Conservation (phyloP, 2,888 invertebrate genomes). For the Caenorhabditis plicata region DNA sequence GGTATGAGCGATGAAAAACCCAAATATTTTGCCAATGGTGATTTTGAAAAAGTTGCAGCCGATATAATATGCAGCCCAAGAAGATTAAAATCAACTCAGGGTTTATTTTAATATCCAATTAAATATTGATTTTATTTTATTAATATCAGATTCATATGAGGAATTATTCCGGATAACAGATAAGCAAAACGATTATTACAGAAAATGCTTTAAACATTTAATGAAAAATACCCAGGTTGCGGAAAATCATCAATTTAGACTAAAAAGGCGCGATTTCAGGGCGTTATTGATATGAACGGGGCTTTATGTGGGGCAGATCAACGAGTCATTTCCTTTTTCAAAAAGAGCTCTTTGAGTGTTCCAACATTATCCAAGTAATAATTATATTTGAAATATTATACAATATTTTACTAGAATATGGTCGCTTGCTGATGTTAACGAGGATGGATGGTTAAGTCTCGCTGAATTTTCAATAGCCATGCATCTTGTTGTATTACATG, state of each 20-base stretch:
- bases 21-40: constrained; percentile 48
- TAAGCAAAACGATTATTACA: constrained; percentile 62
- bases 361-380: constrained; percentile 47
- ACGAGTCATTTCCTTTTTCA: constrained; percentile 61
- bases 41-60: constrained; percentile 46
- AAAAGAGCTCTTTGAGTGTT: constrained; percentile 50
- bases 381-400: constrained; percentile 53
- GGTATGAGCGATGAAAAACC: constrained; percentile 44
- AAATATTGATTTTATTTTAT: background rate
- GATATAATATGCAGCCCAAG: constrained; percentile 48
- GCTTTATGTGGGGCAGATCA: constrained; percentile 57
- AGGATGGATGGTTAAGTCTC: constrained; percentile 64
- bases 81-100: constrained; percentile 14
- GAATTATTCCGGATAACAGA: constrained; percentile 54
- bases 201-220: constrained; percentile 57
- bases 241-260: background rate
- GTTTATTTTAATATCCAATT: constrained; percentile 5
- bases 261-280: constrained; percentile 17
- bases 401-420: constrained; percentile 44
- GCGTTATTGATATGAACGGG: constrained; percentile 34
- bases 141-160: constrained; percentile 15
- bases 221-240: constrained; percentile 44
- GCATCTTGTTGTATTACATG: constrained; percentile 64
- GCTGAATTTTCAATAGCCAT: constrained; percentile 64
- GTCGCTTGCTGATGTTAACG: constrained; percentile 64